A percentile compares a stretch with the other conserved stretches of the same genome.
Evolutionary conservation across 2,113 vertebrate species (phyloP).

Genomic region (Ibidorhyncha struthersii): DNA sequence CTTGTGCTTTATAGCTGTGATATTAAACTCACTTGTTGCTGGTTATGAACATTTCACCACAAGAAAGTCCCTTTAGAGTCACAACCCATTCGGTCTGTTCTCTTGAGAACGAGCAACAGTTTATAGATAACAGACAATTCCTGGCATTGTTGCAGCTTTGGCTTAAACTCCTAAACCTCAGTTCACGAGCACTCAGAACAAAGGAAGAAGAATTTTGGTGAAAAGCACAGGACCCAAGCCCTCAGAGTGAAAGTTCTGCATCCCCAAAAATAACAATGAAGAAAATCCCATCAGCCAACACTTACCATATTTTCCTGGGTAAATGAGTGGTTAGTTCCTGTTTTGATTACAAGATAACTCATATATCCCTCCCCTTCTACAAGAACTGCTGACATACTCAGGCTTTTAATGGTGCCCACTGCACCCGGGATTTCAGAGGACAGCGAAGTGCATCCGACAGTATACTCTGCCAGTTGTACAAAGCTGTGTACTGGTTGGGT

Average conservation of each 20-base stretch:
- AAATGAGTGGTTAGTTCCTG: background rate
- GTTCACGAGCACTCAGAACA: background rate
- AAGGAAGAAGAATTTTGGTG: background rate
- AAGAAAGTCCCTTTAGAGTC: background rate
- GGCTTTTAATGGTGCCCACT: background rate
- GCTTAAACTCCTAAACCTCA: background rate
- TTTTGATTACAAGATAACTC: background rate
- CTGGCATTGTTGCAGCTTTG: background rate
- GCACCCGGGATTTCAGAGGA: background rate
- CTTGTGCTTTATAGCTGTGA: background rate
- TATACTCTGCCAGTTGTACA: background rate
- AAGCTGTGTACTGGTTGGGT: background rate
- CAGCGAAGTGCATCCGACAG: background rate
- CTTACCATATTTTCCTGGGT: background rate
- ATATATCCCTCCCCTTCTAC: background rate
- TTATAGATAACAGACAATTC: background rate
- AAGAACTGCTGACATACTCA: background rate
- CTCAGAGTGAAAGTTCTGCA: background rate
- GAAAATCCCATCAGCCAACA: background rate
- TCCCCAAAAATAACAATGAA: background rate
- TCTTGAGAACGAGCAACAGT: background rate
- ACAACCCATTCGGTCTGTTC: background rate
- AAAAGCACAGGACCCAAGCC: background rate
- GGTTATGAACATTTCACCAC: background rate
- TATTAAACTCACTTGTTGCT: background rate